These are phyloP conservation scores for Sorex maritimensis DNA, from an alignment of 2,797 vertebrate species.

Conservation along the genomic window DNA sequence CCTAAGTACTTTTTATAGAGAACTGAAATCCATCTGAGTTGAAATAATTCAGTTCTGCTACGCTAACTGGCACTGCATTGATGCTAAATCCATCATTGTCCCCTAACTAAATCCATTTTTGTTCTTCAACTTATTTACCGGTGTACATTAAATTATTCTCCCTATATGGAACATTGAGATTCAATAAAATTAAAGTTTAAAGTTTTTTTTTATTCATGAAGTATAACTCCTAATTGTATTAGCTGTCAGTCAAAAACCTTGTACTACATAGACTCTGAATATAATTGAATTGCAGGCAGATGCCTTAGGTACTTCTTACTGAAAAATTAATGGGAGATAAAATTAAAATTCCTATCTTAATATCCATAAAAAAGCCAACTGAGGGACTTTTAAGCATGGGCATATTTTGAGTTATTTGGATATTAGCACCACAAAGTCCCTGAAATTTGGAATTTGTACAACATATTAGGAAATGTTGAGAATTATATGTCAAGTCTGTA, in stretches of 20 bases:
- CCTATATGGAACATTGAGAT: conserved; percentile 32
- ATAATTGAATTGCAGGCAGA: conserved; percentile 38
- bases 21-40: background rate
- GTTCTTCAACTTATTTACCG: conserved; percentile 10
- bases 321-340: conserved; percentile 45
- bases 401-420: background rate
- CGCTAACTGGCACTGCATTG: background rate
- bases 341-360: conserved; percentile 24
- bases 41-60: background rate
- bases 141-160: conserved; percentile 13
- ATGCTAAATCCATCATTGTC: background rate
- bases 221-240: background rate
- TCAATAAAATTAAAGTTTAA: conserved; percentile 61
- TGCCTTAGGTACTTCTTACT: background rate
- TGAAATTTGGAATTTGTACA: conserved; percentile 18
- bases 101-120: conserved; percentile 25
- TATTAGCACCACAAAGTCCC: background rate
- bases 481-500: background rate
- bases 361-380: conserved; percentile 4
- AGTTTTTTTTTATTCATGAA: conserved; percentile 33
- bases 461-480: background rate
- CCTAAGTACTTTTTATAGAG: background rate
- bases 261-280: background rate
- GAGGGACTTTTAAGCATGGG: conserved; percentile 37
- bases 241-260: conserved; percentile 47